Conservation (phyloP, 2,888 invertebrate species). For the Acanthosepion pharaonis region DNA sequence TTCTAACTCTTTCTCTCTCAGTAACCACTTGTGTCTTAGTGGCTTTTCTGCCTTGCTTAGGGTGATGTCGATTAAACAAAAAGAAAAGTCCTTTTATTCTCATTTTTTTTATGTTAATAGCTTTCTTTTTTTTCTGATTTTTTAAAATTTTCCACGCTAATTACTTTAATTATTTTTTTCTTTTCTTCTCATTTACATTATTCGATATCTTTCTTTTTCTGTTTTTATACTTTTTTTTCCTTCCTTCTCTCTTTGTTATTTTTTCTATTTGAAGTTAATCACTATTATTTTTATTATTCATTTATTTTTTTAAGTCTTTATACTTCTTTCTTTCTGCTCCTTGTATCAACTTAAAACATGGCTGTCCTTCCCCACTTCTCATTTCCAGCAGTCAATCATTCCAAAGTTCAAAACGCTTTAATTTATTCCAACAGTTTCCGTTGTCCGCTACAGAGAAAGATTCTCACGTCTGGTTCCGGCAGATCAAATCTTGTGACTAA, state of each 20-base stretch:
- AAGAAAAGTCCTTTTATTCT: too few species aligned
- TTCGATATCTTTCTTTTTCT: too few species aligned
- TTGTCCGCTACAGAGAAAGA: not conserved
- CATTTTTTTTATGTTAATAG: too few species aligned
- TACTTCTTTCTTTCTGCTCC: not conserved
- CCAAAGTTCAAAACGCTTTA: conserved; percentile 1
- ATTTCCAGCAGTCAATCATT: conserved; percentile 25
- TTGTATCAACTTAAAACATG: not conserved
- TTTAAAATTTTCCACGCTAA: too few species aligned
- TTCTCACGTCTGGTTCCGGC: not conserved
- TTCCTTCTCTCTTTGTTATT: not conserved
- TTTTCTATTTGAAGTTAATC: too few species aligned
- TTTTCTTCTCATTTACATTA: too few species aligned
- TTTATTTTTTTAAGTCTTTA: not conserved
- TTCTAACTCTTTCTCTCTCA: too few species aligned
- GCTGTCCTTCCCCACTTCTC: not conserved
- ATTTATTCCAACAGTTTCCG: not conserved
- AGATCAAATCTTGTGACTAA: conserved; percentile 10
- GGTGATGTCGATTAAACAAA: too few species aligned
- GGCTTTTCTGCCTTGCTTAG: too few species aligned
- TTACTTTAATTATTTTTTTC: too few species aligned
- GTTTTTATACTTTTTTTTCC: not conserved
- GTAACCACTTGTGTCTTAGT: too few species aligned
- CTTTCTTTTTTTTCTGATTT: too few species aligned
- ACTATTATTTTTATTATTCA: not conserved